Base-by-base conservation (phyloP, 2,113 vertebrate genomes). In the Azemiops feae region DNA sequence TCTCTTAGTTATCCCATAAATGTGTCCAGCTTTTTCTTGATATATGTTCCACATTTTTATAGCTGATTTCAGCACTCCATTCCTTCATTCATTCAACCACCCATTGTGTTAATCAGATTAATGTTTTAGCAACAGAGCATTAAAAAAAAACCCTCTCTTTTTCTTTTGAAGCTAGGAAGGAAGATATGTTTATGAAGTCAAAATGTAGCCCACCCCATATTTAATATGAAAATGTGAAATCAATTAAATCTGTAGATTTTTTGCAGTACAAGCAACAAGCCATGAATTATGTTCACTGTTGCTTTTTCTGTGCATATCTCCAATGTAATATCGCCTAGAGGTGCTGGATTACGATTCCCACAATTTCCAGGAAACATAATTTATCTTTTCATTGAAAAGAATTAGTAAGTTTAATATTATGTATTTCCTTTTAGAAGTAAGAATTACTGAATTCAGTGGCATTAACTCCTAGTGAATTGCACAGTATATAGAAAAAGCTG, bases 61-160 rank as follows among this genome's bases (percentile, higher is more conserved):
- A 34, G n/a, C 92, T 92, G 3, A 89, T 91, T 95, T 96, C 54
- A 89, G 69, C 87, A 95, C 39, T 89, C 87, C 69, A 54, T 89
- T 87, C 47, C 47, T 50, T 50, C 86, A 45, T 74, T 86, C 53
- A 91, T 34, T n/a, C 87, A 53, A 34, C 20, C 92, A 93, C 18
- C 16, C 90, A 50, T 91, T 52, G 85, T 47, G 7, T 0, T 93
- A 94, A 92, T 52, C 7, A 96, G 87, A 93, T 92, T 85, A 60
- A 92, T 54, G 22, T 89, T 93, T 96, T 94, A 93, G 93, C 88
- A 93, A 30, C 4, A 50, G 0, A 50, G 23, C 12, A 85, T 81
- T 92, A 43, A 81, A 87, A 86, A 92, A 89, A 87, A 92, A 87
- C 2, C 5, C 88, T 92, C 20, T 85, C n/a, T 88, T 16, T 91